phyloP scores from a whole-genome alignment of 2,888 invertebrate species.

The Mesodorylaimus sp. region DNA sequence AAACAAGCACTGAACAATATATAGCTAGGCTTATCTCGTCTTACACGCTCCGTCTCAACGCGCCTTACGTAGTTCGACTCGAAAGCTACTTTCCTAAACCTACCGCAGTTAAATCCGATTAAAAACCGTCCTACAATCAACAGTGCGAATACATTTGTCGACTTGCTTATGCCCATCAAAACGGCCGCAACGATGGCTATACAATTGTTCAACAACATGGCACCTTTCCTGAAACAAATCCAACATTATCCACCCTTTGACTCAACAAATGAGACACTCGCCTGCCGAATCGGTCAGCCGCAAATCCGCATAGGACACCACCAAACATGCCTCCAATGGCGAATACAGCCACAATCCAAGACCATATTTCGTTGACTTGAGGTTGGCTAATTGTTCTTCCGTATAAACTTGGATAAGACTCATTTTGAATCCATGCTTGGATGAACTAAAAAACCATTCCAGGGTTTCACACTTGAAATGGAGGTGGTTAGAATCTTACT shows the following conservation, averaged over 20 bases:
- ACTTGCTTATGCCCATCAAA: conserved; percentile 50
- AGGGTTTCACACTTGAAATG: not conserved
- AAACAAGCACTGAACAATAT: too few relatives aligned
- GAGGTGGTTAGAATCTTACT: conserved; percentile 37
- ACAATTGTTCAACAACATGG: conserved; percentile 56
- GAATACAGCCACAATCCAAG: not conserved
- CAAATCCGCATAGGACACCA: conserved; percentile 83
- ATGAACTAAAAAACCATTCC: conserved; percentile 16
- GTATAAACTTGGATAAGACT: too few relatives aligned
- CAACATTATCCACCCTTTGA: not conserved
- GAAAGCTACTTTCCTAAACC: too few relatives aligned
- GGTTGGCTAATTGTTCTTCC: too few relatives aligned
- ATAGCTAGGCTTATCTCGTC: too few relatives aligned
- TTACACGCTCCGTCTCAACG: too few relatives aligned
- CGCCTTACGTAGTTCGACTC: too few relatives aligned
- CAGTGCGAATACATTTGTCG: conserved; percentile 46
- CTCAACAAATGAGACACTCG: not conserved
- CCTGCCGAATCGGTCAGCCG: conserved; percentile 81
- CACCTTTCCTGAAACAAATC: conserved; percentile 48
- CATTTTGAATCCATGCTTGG: conserved; percentile 23
- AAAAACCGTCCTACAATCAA: conserved; percentile 45
- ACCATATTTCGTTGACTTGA: not conserved
- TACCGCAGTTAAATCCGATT: conserved; percentile 4
- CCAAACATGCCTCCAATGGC: conserved; percentile 74
- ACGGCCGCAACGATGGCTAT: conserved; percentile 51